Conservation (phyloP, 2,888 invertebrate genomes). For the Cheilosia variabilis region DNA sequence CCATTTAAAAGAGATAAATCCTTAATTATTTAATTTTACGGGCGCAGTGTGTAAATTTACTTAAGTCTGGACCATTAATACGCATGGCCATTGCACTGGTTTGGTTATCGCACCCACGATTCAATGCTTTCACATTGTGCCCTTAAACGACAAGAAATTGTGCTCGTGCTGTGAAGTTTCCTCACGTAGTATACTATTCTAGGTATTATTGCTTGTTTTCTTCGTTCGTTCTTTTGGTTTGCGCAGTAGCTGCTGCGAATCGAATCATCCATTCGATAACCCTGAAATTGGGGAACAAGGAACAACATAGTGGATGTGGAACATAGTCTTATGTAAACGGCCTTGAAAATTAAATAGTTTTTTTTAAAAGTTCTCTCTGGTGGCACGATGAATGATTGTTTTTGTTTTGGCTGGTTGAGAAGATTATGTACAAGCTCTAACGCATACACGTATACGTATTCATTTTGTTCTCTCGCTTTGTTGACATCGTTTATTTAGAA, state of each 20-base stretch:
- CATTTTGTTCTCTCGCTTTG: conserved; percentile 33
- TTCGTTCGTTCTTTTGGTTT: neutral
- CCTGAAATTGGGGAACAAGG: conserved; percentile 46
- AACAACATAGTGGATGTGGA: conserved; percentile 19
- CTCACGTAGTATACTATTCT: too few relatives aligned
- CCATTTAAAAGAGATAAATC: too few relatives aligned
- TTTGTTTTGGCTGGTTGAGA: neutral
- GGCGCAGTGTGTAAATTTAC: too few relatives aligned
- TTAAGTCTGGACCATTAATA: too few relatives aligned
- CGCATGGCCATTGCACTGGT: too few relatives aligned
- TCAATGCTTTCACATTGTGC: too few relatives aligned
- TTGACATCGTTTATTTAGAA: conserved; percentile 45
- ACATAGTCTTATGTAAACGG: conserved; percentile 59
- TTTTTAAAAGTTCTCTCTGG: conserved; percentile 27
- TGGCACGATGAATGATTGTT: neutral
- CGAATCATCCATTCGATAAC: conserved; percentile 42
- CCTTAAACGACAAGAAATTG: too few relatives aligned
- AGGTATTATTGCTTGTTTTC: too few relatives aligned
- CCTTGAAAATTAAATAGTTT: conserved; percentile 58
- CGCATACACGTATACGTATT: neutral
- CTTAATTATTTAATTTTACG: too few relatives aligned
- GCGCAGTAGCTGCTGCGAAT: neutral
- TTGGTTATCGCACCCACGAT: too few relatives aligned
- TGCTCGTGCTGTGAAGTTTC: too few relatives aligned
- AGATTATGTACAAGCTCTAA: neutral